Evolutionary conservation across 2,113 vertebrate species (phyloP).

Genomic region (Corythaixoides concolor): DNA sequence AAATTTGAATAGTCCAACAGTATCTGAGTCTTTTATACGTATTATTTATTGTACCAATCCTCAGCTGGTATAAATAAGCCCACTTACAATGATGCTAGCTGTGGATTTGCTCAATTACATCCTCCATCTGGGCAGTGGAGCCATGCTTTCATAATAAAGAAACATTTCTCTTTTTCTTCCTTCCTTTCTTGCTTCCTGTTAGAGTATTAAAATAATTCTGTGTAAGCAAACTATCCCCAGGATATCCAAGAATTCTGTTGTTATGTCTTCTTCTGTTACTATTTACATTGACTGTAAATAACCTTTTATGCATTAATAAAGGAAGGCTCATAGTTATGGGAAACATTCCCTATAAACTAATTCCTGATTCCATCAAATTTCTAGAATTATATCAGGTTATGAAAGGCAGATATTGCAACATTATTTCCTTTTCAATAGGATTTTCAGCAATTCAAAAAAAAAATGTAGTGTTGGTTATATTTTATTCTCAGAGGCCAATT

Average conservation of each 20-base stretch:
- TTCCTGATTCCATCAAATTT: neutral
- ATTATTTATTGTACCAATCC: conserved; percentile 18
- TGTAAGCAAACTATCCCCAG: conserved; percentile 27
- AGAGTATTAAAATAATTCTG: conserved; percentile 14
- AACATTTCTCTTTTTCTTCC: conserved; percentile 7
- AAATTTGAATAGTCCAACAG: neutral
- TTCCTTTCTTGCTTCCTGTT: conserved; percentile 28
- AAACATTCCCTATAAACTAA: neutral
- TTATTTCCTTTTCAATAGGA: neutral
- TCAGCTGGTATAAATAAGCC: conserved; percentile 14
- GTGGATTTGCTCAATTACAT: conserved; percentile 23
- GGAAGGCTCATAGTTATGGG: neutral
- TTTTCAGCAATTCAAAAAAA: neutral
- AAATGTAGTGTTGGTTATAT: neutral
- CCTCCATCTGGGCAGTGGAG: conserved; percentile 20
- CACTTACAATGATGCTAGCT: neutral
- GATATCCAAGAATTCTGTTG: conserved; percentile 13
- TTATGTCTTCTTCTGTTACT: conserved; percentile 5
- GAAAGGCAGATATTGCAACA: neutral
- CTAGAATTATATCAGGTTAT: neutral
- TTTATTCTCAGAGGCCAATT: conserved; percentile 18
- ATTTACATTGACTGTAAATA: conserved; percentile 31
- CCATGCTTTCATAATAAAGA: neutral
- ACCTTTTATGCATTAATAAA: neutral
- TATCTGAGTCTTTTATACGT: neutral